Conservation (phyloP, 1,140 invertebrate genomes). For the Apis dorsata region DNA sequence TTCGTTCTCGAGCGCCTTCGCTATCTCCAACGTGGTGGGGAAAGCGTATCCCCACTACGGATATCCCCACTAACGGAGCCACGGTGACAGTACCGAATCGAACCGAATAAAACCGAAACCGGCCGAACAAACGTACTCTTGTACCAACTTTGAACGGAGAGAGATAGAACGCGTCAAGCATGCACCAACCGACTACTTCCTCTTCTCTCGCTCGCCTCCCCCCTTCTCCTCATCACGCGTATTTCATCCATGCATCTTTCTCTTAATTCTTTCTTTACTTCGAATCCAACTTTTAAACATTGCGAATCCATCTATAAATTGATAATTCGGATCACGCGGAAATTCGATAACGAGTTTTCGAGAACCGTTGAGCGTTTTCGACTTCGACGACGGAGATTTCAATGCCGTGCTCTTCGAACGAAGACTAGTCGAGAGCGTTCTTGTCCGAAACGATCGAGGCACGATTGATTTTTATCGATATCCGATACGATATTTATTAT, state of each 20-base stretch:
- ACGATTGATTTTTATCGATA: no score
- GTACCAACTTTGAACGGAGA: neutral
- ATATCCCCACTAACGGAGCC: neutral
- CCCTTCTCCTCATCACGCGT: neutral
- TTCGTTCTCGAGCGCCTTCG: neutral
- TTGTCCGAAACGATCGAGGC: no score
- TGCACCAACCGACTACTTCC: slow-evolving; percentile 25
- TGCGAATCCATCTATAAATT: neutral
- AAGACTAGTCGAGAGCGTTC: no score
- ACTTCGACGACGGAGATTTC: neutral
- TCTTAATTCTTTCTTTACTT: neutral
- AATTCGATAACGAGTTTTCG: neutral
- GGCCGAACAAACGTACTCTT: slow-evolving; percentile 31
- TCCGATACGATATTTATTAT: no score
- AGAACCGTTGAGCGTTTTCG: no score
- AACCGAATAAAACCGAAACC: neutral
- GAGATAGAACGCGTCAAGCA: neutral
- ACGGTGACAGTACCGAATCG: slow-evolving; percentile 40
- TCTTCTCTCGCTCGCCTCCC: slow-evolving; percentile 27
- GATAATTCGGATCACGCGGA: neutral
- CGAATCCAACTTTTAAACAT: neutral
- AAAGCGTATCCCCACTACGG: slow-evolving; percentile 15
- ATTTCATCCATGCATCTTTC: neutral
- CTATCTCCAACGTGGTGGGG: slow-evolving; percentile 34
- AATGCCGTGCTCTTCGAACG: no score